These are phyloP conservation scores for Chionis minor DNA, from an alignment of 2,113 vertebrate genomes.

Conservation along the genomic window DNA sequence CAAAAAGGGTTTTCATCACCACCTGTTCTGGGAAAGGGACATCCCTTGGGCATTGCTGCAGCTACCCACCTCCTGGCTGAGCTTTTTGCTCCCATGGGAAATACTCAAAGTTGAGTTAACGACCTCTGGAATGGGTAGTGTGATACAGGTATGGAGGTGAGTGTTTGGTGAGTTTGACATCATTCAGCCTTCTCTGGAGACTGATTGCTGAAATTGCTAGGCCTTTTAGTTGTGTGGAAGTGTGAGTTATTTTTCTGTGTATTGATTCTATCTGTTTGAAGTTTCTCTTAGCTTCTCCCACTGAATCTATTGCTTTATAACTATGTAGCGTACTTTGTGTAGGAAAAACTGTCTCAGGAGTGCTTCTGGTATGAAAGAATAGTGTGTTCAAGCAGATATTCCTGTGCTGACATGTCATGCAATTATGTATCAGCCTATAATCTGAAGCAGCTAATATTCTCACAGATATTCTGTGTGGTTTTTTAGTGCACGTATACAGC, in stretches of 20 bases:
- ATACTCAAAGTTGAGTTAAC: not conserved
- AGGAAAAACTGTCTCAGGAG: not conserved
- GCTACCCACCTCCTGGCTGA: not conserved
- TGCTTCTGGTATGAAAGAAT: not conserved
- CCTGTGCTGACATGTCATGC: not conserved
- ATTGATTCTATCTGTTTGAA: not conserved
- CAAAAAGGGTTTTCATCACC: conserved; percentile 7
- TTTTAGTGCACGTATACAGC: not conserved
- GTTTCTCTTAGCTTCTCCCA: not conserved
- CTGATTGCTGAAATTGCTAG: not conserved
- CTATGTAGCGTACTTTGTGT: not conserved
- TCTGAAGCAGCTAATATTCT: not conserved
- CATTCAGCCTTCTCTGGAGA: not conserved
- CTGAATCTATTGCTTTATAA: not conserved
- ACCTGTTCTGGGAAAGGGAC: not conserved
- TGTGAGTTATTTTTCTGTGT: not conserved
- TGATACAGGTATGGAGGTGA: not conserved
- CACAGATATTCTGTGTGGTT: not conserved
- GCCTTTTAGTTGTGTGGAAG: not conserved
- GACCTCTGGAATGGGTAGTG: not conserved
- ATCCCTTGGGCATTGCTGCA: not conserved
- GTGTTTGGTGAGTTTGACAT: not conserved
- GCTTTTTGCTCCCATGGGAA: not conserved
- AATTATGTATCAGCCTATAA: not conserved
- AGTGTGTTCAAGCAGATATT: not conserved